Evolutionary conservation across 2,797 vertebrate genomes (phyloP).

Genomic region (Danio kyathit): DNA sequence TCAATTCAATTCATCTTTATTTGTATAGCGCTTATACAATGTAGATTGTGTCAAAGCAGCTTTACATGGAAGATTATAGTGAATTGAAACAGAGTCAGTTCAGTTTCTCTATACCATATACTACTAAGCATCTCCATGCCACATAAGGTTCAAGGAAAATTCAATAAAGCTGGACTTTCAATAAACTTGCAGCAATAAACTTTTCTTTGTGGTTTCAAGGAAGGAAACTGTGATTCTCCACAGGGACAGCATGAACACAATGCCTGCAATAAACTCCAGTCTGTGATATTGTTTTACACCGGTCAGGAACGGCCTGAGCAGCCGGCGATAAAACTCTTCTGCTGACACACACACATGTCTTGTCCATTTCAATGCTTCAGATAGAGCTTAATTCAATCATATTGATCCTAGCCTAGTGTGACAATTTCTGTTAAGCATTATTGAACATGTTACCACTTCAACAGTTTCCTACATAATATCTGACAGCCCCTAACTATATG

Average conservation of each 20-base stretch:
- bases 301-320: background rate
- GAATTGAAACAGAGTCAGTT: too few species aligned
- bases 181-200: slow-evolving; percentile 4
- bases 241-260: slow-evolving; percentile 13
- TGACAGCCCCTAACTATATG: slow-evolving; percentile 39
- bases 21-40: too few species aligned
- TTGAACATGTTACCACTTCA: slow-evolving; percentile 53
- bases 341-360: slow-evolving; percentile 47
- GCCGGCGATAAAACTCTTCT: slow-evolving; percentile 23
- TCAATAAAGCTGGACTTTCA: background rate
- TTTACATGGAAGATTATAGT: too few species aligned
- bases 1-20: too few species aligned
- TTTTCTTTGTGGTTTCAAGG: background rate
- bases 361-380: slow-evolving; percentile 40
- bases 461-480: slow-evolving; percentile 43
- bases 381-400: slow-evolving; percentile 58
- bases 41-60: too few species aligned
- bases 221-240: background rate
- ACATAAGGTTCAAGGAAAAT: background rate
- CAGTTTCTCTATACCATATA: too few species aligned
- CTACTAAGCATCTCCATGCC: background rate
- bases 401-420: slow-evolving; percentile 54
- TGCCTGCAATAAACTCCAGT: slow-evolving; percentile 13
- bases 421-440: slow-evolving; percentile 50
- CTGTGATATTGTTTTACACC: slow-evolving; percentile 27